These are phyloP conservation scores for Nesospiza acunhae DNA, from an alignment of 2,113 vertebrate genomes.

Conservation along the genomic window DNA sequence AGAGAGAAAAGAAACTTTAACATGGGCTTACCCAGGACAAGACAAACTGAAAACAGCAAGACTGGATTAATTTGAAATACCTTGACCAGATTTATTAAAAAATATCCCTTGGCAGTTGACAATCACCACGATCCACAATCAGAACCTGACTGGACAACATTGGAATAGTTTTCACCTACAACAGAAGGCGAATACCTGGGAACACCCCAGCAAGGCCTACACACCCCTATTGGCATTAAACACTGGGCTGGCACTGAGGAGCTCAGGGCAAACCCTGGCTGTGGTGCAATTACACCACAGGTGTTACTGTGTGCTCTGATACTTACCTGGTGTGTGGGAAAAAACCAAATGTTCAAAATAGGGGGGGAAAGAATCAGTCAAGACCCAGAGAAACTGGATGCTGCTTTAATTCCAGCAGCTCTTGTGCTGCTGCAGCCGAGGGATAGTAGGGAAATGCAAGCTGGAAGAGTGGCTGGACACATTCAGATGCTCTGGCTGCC, in stretches of 20 bases:
- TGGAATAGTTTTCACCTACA: not conserved
- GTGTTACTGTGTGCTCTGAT: fast-evolving
- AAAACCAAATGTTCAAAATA: not conserved
- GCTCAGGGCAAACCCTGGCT: fast-evolving
- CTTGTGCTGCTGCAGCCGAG: fast-evolving
- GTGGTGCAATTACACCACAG: not conserved
- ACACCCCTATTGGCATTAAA: not conserved
- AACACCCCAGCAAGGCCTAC: not conserved
- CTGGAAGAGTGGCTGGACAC: not conserved
- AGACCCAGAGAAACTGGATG: fast-evolving
- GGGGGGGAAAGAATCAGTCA: fast-evolving
- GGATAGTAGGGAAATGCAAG: not conserved
- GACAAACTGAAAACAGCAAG: not conserved
- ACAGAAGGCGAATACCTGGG: not conserved
- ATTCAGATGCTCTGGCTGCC: not conserved
- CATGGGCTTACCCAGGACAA: not conserved
- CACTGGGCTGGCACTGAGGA: not conserved
- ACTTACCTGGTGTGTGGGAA: conserved; percentile 8
- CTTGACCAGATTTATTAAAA: conserved; percentile 38
- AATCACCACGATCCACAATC: not conserved
- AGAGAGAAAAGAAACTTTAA: not conserved
- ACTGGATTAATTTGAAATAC: not conserved
- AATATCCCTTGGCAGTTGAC: conserved; percentile 20
- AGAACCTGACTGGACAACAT: not conserved
- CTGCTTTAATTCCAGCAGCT: not conserved